Evolutionary conservation across 2,888 invertebrate genomes (phyloP), one percentile per base, ranked within the genome.

Genomic region (Acanthococcus lagerstroemiae): DNA sequence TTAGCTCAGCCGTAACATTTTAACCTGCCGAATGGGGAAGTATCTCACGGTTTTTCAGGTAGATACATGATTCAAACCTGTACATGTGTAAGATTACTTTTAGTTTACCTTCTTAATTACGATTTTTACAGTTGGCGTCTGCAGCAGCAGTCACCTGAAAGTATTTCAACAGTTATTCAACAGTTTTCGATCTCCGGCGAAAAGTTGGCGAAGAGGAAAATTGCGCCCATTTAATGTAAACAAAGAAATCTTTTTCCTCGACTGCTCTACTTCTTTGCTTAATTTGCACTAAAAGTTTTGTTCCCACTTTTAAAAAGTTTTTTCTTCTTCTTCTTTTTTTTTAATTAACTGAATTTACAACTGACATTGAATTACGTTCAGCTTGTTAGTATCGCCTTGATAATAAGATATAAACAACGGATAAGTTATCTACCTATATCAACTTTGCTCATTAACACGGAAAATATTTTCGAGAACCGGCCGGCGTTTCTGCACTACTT

Each of bases 161-260:
- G 22, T 25, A 60, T 27, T 46, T 46, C 26, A 45, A 48, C 25
- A 26, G 45, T 60, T 60, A 48, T 60, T 60, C 60, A 60, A 60
- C 60, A 60, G 60, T 60, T 60, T 27, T 50, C 27, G 60, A 60
- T 60, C 60, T 60, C 60, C 48, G 60, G 24, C 27, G 46, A 48
- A 45, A 45, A 60, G 46, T 60, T 60, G 48, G 48, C 27, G 60
- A 48, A 60, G 60, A 48, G 48, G 60, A 60, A 60, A 60, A 60
- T 60, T 60, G 60, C 60, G 60, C 60, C 60, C 60, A 60, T 60
- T 48, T 60, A 60, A 60, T 60, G 60, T 60, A 60, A 60, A 60
- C 60, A 60, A 60, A 60, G 60, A 60, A 60, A 60, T 60, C 60
- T 60, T 60, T 60, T 48, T 46, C 60, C 27, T 60, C 26, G 19